Evolutionary conservation across 2,888 invertebrate genomes (phyloP).

Genomic region (Sinopyrophorus schimmeli): DNA sequence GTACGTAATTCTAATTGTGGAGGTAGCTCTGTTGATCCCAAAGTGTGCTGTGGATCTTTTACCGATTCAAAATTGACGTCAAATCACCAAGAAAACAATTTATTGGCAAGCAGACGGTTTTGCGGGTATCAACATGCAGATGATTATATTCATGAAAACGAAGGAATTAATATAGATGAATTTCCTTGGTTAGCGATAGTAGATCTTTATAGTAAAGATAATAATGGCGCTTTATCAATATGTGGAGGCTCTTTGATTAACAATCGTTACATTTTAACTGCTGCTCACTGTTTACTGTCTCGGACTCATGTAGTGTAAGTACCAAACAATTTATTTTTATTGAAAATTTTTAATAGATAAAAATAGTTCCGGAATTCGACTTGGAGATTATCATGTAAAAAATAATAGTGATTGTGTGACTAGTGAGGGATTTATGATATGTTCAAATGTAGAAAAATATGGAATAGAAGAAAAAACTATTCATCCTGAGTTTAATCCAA

Average conservation of each 20-base stretch:
- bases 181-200: constrained; percentile 4
- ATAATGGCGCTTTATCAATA: no score
- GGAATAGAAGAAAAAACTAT: background rate
- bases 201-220: background rate
- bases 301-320: no score
- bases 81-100: no score
- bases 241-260: background rate
- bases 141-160: constrained; percentile 1
- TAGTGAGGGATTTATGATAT: background rate
- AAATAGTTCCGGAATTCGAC: background rate
- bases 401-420: background rate
- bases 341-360: no score
- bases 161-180: background rate
- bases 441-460: background rate
- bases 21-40: background rate
- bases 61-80: no score
- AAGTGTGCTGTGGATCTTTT: constrained; percentile 4
- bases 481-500: background rate
- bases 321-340: no score
- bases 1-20: constrained; percentile 3
- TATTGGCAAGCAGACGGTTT: no score
- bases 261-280: background rate
- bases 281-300: constrained; percentile 1
- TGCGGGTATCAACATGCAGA: constrained; percentile 1
- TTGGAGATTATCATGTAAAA: background rate